A percentile compares a stretch with the other conserved stretches of the same genome.
Evolutionary conservation across 2,888 invertebrate genomes (phyloP).

Genomic region (Acholoe squamosa): DNA sequence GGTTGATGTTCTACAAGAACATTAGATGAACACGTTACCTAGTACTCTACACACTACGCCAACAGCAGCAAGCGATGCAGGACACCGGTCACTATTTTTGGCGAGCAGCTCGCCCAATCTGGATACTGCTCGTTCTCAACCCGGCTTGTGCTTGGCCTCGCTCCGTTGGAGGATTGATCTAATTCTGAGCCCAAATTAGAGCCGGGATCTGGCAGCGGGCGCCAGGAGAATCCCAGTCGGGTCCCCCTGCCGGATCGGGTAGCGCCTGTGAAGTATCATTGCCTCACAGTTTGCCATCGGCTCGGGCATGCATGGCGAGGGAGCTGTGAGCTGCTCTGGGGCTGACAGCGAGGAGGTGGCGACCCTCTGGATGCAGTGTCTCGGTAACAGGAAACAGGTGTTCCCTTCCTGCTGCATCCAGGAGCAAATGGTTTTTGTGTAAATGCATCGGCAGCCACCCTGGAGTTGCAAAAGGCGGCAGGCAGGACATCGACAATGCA

Average conservation of each 20-base stretch:
- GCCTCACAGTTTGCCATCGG: not conserved
- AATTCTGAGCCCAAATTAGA: slow-evolving; percentile 40
- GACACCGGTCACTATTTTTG: not conserved
- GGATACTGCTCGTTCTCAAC: not conserved
- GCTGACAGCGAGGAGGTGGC: not conserved
- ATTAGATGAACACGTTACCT: not conserved
- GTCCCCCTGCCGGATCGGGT: not conserved
- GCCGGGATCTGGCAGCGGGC: slow-evolving; percentile 37
- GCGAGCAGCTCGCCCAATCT: not conserved
- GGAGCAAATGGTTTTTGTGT: not conserved
- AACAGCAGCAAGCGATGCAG: slow-evolving; percentile 8
- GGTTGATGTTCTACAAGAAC: too few relatives aligned
- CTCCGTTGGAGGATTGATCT: slow-evolving; percentile 33
- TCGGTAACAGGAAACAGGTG: slow-evolving; percentile 28
- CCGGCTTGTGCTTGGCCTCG: not conserved
- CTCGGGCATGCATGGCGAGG: not conserved
- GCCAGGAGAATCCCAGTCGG: not conserved
- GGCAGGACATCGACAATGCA: too few relatives aligned
- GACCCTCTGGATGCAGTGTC: not conserved
- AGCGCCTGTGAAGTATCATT: slow-evolving; percentile 38
- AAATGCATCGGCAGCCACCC: not conserved
- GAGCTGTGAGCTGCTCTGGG: not conserved
- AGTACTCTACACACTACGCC: not conserved
- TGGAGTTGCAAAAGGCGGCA: too few relatives aligned
- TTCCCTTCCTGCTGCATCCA: not conserved